Base-by-base conservation (phyloP, 2,797 vertebrate species). In the Lindbergichthys nudifrons region DNA sequence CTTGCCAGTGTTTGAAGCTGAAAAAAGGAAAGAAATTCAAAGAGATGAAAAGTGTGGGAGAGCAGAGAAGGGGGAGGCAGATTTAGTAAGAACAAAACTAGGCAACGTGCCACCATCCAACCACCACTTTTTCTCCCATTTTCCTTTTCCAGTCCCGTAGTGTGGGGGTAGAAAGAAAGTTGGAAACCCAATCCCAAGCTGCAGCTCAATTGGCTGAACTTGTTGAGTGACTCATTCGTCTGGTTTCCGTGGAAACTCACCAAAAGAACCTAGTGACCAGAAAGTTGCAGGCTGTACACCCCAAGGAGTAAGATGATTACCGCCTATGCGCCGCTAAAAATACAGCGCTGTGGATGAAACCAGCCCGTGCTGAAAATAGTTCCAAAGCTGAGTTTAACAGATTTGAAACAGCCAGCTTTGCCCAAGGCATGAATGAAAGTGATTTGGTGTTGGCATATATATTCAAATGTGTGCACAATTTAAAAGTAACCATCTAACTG, bases 221-320 rank as follows among this genome's bases (percentile, higher is more conserved):
- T 52, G 47, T 66, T 46, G n/a, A 47, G 75, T 92, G 90, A 91
- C 84, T 93, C 92, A 92, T 83, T 65, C 43, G 87, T 92, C 90
- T 91, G 87, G 85, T 91, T 89, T 87, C 89, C 41, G 32, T 89
- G 91, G 93, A 85, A 87, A 93, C 81, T 58, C 30, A 84, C 81
- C 76, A 45, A 73, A 89, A 85, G 57, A 85, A 89, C 81, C 75
- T 62, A 13, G 78, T 79, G 82, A 84, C 85, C 88, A 85, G 68
- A 84, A 79, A 80, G 75, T 75, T 46, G 46, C 60, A 73, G 70
- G 58, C 68, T 39, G 8, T 43, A 80, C 58, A 72, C 70, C 81
- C 82, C 71, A 23, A 83, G 75, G 73, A 87, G 73, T 30, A 62
- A 18, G 74, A 90, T 81, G 82, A 89, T 89, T 88, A 79, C 72